Evolutionary conservation across 2,888 invertebrate species (phyloP).

Genomic region (Parochlus steinenii): DNA sequence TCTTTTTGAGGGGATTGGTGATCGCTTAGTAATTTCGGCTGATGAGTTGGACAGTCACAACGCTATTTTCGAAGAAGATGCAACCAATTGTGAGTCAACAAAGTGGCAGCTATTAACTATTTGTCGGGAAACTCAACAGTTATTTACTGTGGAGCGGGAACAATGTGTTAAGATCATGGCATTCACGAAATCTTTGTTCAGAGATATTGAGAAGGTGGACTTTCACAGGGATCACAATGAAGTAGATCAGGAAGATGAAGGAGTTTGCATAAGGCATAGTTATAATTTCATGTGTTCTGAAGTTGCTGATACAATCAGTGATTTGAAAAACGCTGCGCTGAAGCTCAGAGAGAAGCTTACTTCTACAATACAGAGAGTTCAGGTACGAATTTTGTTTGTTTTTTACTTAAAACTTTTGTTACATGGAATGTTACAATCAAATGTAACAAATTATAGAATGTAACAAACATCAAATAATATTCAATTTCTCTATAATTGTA

Average conservation of each 20-base stretch:
- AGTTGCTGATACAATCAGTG: constrained; percentile 42
- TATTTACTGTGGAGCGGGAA: constrained; percentile 65
- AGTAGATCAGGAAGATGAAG: constrained; percentile 16
- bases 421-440: background rate
- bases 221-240: constrained; percentile 31
- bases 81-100: constrained; percentile 23
- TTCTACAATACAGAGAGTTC: constrained; percentile 25
- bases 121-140: constrained; percentile 62
- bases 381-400: too few relatives aligned
- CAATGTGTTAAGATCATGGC: constrained; percentile 62
- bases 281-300: constrained; percentile 32
- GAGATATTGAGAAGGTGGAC: constrained; percentile 41
- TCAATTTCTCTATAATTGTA: background rate
- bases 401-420: constrained; percentile 8
- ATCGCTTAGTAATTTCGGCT: constrained; percentile 30
- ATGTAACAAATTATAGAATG: background rate
- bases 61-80: constrained; percentile 16
- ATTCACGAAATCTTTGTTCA: constrained; percentile 60
- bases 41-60: constrained; percentile 23
- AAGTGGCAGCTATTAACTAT: constrained; percentile 31
- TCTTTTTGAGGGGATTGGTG: constrained; percentile 32
- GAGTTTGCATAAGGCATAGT: constrained; percentile 8
- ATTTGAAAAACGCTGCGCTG: constrained; percentile 34
- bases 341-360: constrained; percentile 30
- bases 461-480: background rate